These are phyloP conservation scores for Clistopyga incitator DNA, from an alignment of 2,888 invertebrate species.

Conservation along the genomic window DNA sequence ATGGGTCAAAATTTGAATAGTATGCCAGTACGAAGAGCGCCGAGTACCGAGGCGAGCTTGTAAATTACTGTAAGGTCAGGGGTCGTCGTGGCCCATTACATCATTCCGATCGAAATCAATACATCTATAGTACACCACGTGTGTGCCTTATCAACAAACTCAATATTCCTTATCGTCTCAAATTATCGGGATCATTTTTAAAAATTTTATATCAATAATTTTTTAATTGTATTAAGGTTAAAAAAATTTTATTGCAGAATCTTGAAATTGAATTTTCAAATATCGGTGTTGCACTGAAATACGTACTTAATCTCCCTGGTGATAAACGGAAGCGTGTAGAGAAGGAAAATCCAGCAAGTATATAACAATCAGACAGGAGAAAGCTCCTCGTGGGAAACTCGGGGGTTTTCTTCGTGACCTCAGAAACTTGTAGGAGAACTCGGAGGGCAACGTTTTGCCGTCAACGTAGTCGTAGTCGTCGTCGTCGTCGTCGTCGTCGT, in stretches of 20 bases:
- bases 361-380: constrained; percentile 42
- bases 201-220: no score
- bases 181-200: background rate
- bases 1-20: constrained; percentile 71
- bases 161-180: constrained; percentile 28
- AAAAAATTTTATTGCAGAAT: background rate
- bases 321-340: background rate
- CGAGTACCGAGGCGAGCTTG: constrained; percentile 37
- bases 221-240: no score
- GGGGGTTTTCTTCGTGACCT: constrained; percentile 19
- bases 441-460: constrained; percentile 30
- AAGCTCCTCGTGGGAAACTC: constrained; percentile 22
- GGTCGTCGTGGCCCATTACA: constrained; percentile 54
- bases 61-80: constrained; percentile 58
- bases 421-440: constrained; percentile 26
- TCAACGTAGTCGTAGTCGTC: constrained; percentile 50
- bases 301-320: background rate
- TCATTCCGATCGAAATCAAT: constrained; percentile 56
- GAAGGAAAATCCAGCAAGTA: constrained; percentile 31
- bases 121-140: constrained; percentile 8
- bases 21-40: constrained; percentile 34
- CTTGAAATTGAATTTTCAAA: background rate
- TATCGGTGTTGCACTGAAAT: background rate
- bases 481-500: constrained; percentile 53
- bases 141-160: background rate